Conservation (phyloP, 2,888 invertebrate genomes). For the Drosophila quinaria region DNA sequence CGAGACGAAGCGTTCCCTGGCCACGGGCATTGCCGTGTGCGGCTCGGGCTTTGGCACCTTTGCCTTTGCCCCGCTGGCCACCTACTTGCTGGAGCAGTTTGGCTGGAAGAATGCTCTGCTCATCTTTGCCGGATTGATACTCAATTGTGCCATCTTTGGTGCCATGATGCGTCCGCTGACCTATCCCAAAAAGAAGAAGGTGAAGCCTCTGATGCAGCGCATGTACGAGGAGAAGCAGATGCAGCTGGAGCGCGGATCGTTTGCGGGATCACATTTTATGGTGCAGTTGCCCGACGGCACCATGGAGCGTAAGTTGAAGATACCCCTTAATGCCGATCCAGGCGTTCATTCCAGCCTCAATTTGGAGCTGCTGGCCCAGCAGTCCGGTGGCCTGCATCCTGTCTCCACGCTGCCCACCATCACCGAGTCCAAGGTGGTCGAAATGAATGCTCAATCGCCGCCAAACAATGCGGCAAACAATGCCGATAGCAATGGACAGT, state of each 20-base stretch:
- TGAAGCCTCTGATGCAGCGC: constrained; percentile 93
- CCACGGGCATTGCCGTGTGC: constrained; percentile 97
- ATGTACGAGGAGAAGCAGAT: constrained; percentile 97
- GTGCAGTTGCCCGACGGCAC: constrained; percentile 96
- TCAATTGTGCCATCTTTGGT: constrained; percentile 96
- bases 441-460: constrained; percentile 82
- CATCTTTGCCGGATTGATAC: constrained; percentile 95
- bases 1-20: constrained; percentile 96
- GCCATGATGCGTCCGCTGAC: constrained; percentile 86
- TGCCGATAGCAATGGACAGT: constrained; percentile 80
- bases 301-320: constrained; percentile 95
- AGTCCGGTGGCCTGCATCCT: constrained; percentile 91
- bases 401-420: constrained; percentile 96
- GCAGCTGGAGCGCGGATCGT: constrained; percentile 96
- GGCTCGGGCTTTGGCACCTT: constrained; percentile 98
- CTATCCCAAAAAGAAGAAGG: constrained; percentile 85
- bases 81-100: constrained; percentile 91
- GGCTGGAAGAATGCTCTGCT: constrained; percentile 96
- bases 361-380: constrained; percentile 91
- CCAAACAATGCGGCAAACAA: constrained; percentile 46
- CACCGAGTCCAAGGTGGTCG: constrained; percentile 92
- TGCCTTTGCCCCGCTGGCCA: constrained; percentile 96
- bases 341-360: constrained; percentile 97
- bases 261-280: constrained; percentile 94
- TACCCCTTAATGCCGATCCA: constrained; percentile 96